Evolutionary conservation across 2,888 invertebrate genomes (phyloP).

Genomic region (Oxycera nigricornis): DNA sequence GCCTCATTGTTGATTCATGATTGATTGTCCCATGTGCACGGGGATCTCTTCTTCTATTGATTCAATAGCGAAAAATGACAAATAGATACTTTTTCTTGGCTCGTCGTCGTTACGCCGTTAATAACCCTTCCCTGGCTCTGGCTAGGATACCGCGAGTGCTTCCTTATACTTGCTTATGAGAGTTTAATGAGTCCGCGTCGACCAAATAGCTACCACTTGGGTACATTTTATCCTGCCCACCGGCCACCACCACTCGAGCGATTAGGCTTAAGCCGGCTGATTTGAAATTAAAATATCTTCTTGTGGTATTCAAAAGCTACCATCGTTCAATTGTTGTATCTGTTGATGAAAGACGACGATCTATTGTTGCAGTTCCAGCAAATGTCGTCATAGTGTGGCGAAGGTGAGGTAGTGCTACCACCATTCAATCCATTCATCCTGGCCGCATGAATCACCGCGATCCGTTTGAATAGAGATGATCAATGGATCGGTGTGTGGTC

Average conservation of each 20-base stretch:
- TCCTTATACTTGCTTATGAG: conserved; percentile 22
- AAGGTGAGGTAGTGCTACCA: conserved; percentile 17
- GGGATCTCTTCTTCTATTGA: not conserved
- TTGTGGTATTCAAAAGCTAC: conserved; percentile 35
- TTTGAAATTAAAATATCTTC: conserved; percentile 39
- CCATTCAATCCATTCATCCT: conserved; percentile 19
- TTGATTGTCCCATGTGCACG: conserved; percentile 22
- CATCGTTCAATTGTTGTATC: conserved; percentile 14
- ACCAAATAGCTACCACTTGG: conserved; percentile 18
- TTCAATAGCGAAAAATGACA: conserved; percentile 14
- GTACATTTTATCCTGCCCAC: conserved; percentile 18
- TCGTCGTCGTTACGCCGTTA: not conserved
- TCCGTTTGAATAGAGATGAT: conserved; percentile 17
- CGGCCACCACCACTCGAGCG: not conserved
- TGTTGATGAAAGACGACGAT: conserved; percentile 8
- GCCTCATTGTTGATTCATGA: conserved; percentile 30
- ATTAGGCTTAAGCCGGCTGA: not conserved
- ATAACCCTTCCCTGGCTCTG: conserved; percentile 6
- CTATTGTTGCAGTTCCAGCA: conserved; percentile 10
- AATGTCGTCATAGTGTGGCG: conserved; percentile 20
- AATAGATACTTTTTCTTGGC: conserved; percentile 13
- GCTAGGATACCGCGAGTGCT: not conserved
- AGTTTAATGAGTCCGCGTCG: conserved; percentile 27
- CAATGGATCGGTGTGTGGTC: conserved; percentile 34
- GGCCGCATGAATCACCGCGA: conserved; percentile 3